These are phyloP conservation scores for Brachionichthys hirsutus DNA, from an alignment of 2,113 vertebrate species.

Conservation along the genomic window DNA sequence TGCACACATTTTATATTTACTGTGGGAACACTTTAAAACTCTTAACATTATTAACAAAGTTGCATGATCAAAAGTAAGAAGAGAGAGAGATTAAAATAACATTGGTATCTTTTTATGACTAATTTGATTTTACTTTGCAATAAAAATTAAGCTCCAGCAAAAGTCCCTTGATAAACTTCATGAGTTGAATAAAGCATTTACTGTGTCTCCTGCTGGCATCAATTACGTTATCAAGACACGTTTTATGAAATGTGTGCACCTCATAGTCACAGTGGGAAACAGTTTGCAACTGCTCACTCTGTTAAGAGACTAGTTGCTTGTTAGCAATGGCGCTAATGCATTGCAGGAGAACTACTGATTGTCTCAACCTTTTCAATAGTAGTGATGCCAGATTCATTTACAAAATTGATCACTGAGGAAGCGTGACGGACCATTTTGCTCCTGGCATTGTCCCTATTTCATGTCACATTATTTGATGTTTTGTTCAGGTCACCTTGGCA, in stretches of 20 bases:
- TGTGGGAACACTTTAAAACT: too few species aligned
- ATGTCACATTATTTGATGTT: slow-evolving; percentile 73
- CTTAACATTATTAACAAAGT: slow-evolving; percentile 30
- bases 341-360: slow-evolving; percentile 59
- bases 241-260: slow-evolving; percentile 66
- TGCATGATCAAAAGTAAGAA: slow-evolving; percentile 23
- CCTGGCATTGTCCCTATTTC: slow-evolving; percentile 72
- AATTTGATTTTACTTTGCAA: slow-evolving; percentile 51
- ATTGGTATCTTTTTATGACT: slow-evolving; percentile 44
- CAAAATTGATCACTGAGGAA: slow-evolving; percentile 66
- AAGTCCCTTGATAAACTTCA: slow-evolving; percentile 58
- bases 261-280: slow-evolving; percentile 64
- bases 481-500: slow-evolving; percentile 74
- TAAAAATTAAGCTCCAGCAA: slow-evolving; percentile 41
- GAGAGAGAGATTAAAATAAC: slow-evolving; percentile 30
- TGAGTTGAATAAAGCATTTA: slow-evolving; percentile 59
- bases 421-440: slow-evolving; percentile 70
- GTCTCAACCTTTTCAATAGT: slow-evolving; percentile 51
- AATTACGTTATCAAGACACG: slow-evolving; percentile 73
- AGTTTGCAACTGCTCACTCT: slow-evolving; percentile 48
- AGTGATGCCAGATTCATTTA: slow-evolving; percentile 65
- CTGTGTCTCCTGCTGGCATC: slow-evolving; percentile 68
- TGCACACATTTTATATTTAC: too few species aligned
- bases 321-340: slow-evolving; percentile 56
- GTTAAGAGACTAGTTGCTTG: slow-evolving; percentile 43